phyloP scores from a whole-genome alignment of 2,113 vertebrate genomes.

The Hippopotamus amphibius region DNA sequence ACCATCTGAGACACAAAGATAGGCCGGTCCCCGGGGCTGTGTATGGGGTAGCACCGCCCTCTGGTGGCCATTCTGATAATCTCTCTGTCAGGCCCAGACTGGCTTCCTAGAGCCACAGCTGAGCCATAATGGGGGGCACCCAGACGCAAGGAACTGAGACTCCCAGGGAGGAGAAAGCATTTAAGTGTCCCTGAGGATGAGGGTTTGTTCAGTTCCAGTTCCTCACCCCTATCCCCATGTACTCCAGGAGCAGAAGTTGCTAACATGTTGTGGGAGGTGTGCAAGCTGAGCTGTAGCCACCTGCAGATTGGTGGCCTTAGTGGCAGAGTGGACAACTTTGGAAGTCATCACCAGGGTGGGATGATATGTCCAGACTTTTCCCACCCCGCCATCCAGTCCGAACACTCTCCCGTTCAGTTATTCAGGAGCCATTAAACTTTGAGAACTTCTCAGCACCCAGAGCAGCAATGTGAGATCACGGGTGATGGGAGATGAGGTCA shows the following conservation, averaged over 20 bases:
- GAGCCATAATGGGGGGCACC: neutral
- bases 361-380: neutral
- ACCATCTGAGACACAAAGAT: slow-evolving; percentile 44
- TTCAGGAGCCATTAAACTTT: neutral
- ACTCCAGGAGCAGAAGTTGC: neutral
- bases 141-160: neutral
- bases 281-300: neutral
- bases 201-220: neutral
- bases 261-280: neutral
- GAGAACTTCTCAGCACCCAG: neutral
- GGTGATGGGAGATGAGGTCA: neutral
- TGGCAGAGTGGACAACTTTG: neutral
- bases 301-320: neutral
- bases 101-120: neutral
- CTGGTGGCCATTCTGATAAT: slow-evolving; percentile 49
- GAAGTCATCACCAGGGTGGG: neutral
- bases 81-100: neutral
- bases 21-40: neutral
- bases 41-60: slow-evolving; percentile 72
- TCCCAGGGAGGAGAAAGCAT: neutral
- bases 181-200: neutral
- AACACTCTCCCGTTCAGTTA: neutral
- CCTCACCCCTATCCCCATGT: no score
- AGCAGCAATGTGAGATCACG: neutral
- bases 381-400: neutral